Evolutionary conservation across 2,888 invertebrate genomes (phyloP).

Genomic region (Tenthredo notha): DNA sequence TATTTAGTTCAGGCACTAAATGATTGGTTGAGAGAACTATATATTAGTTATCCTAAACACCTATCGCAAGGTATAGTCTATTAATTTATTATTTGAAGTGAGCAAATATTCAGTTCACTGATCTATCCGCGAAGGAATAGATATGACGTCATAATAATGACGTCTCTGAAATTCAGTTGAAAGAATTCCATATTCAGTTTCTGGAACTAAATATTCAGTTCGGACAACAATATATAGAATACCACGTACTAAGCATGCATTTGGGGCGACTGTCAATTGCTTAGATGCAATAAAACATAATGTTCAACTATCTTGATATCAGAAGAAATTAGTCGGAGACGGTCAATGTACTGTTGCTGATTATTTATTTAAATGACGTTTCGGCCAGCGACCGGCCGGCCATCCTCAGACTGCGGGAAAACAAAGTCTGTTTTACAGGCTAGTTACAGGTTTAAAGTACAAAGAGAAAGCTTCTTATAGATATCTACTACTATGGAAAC

Average conservation of each 20-base stretch:
- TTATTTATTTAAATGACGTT: no score
- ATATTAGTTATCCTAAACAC: neutral
- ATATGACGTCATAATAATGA: neutral
- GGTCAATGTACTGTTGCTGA: no score
- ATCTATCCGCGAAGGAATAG: neutral
- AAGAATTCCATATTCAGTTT: neutral
- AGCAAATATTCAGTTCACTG: neutral
- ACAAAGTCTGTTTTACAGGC: no score
- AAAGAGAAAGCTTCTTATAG: no score
- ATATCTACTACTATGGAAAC: no score
- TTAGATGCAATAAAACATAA: neutral
- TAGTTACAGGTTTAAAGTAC: no score
- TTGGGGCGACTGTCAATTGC: neutral
- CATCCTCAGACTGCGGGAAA: no score
- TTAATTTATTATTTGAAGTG: neutral
- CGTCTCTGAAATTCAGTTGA: neutral
- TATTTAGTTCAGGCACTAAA: no score
- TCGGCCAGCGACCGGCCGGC: no score
- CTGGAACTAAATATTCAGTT: neutral
- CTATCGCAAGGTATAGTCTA: neutral
- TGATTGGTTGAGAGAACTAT: no score
- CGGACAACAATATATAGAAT: neutral
- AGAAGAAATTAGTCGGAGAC: no score
- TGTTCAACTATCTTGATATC: no score
- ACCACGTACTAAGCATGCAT: neutral